Evolutionary conservation across 2,113 vertebrate species (phyloP).

Genomic region (Lonchura striata): DNA sequence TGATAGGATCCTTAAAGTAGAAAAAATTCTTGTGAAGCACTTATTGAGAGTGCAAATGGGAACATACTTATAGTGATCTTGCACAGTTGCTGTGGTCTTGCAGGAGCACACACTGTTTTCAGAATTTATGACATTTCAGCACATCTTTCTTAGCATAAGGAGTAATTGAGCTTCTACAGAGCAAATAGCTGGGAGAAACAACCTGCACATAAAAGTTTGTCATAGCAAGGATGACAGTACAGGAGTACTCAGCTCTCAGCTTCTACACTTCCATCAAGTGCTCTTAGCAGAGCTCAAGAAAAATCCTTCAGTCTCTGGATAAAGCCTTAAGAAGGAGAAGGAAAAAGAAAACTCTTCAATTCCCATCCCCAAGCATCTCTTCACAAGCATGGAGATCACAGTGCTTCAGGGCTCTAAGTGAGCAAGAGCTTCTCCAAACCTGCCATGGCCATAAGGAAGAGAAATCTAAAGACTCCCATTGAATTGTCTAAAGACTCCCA

Average conservation of each 20-base stretch:
- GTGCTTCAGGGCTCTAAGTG: not conserved
- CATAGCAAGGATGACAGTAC: not conserved
- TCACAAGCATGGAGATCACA: fast-evolving
- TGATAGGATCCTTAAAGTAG: not conserved
- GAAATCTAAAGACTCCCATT: not conserved
- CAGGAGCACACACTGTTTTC: not conserved
- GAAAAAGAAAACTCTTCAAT: not conserved
- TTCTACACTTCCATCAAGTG: not conserved
- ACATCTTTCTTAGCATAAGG: not conserved
- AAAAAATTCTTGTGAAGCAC: not conserved
- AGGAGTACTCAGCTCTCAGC: not conserved
- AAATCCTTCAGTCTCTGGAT: not conserved
- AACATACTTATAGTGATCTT: not conserved
- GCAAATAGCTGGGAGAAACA: not conserved
- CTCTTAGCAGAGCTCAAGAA: not conserved
- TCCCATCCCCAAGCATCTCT: not conserved
- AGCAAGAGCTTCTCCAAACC: not conserved
- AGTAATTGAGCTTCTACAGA: not conserved
- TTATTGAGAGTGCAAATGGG: not conserved
- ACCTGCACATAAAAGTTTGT: not conserved
- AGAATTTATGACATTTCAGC: not conserved
- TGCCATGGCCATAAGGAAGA: not conserved
- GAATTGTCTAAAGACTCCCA: not conserved
- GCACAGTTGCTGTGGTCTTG: not conserved
- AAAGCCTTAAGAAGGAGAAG: not conserved